Base-by-base conservation (phyloP, 37 sponge, comb jelly and placozoan genomes). In the Trichoplax adhaerens region DNA sequence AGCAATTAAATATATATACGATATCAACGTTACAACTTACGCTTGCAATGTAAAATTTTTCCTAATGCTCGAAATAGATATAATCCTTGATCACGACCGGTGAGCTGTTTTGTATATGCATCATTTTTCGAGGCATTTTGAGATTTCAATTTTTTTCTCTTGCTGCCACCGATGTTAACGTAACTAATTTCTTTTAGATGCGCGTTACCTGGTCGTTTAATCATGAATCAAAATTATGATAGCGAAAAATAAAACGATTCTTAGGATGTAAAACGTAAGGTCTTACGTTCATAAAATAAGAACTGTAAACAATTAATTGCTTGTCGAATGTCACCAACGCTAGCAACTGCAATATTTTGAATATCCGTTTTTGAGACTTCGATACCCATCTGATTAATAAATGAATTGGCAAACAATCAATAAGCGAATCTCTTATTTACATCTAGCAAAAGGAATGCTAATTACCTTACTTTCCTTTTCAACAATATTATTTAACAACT, bases 51-150 rank as follows among this genome's bases (percentile, higher is more conserved):
- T 49, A 90, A 75, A 5, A 90, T 80, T 68, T 90, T 90, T 12
- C 91, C 91, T 54, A 90, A 79, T 5, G 91, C 84, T 71, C 84
- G 73, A 69, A 90, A 90, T 58, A 90, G 74, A 67, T 81, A 86
- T 46, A 90, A 56, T 0, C 84, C 65, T 54, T 48, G 66, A 65
- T 90, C 91, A 29, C 82, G 68, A 6, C 81, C 75, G 47, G 85
- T 85, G 59, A 76, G 3, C 8, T 5, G 8, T 59, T 69, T 74
- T 48, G 57, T 65, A 54, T 59, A 52, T 29, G 2, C n/a, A 12
- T 57, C 61, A 10, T 1, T 66, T n/a, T 12, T 52, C 58, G 74
- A 48, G 3, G 2, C 71, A 56, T 1, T 51, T 49, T 58, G 57
- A 29, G 29, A 29, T 29, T 29, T 29, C 29, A 29, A 29, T 29